Evolutionary conservation across 2,888 invertebrate genomes (phyloP).

Genomic region (Camponotus fellah): DNA sequence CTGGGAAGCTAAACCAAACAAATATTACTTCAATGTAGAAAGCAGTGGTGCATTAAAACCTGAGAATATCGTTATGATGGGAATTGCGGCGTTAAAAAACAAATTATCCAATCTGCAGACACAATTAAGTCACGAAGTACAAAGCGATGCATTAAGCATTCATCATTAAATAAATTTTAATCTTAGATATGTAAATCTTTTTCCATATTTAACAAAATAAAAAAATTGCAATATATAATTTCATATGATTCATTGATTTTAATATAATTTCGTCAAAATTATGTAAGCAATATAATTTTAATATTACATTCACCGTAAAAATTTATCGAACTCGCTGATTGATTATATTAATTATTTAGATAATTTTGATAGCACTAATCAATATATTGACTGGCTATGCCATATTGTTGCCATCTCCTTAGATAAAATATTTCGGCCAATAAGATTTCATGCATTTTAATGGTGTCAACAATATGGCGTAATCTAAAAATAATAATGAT

Average conservation of each 20-base stretch:
- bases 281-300: not conserved
- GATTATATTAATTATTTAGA: not conserved
- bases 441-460: not conserved
- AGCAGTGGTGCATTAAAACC: conserved; percentile 97
- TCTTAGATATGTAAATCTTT: not conserved
- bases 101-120: conserved; percentile 98
- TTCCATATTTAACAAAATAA: conserved; percentile 10
- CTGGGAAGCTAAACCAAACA: conserved; percentile 98
- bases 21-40: conserved; percentile 99
- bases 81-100: conserved; percentile 96
- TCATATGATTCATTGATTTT: not conserved
- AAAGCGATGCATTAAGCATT: conserved; percentile 93
- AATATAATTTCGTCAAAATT: not conserved
- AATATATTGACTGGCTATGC: not conserved
- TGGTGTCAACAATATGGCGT: no score
- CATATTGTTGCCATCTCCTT: not conserved
- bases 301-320: not conserved
- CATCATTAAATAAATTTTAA: conserved; percentile 81
- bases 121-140: conserved; percentile 95
- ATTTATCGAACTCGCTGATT: not conserved
- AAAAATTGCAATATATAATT: not conserved
- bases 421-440: not conserved
- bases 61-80: conserved; percentile 98
- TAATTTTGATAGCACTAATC: not conserved
- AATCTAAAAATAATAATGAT: no score